Percentiles rank a stretch among this genome's conserved stretches.
These are phyloP conservation scores for Microcebus tavaratra DNA, from an alignment of 2,113 vertebrate species.

Conservation along the genomic window DNA sequence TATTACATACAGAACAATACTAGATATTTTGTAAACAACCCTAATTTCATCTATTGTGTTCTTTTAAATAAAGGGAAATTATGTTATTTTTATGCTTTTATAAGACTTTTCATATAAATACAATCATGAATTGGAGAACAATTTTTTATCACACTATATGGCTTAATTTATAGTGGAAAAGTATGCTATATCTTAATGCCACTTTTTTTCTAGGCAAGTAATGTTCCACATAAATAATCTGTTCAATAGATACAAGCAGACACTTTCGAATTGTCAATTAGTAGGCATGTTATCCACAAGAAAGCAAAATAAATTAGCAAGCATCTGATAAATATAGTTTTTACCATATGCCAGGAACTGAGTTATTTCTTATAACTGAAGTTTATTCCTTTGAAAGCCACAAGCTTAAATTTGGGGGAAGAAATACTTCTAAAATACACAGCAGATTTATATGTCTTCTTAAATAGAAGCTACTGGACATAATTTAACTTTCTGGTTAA, in stretches of 20 bases:
- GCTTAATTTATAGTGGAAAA: not conserved
- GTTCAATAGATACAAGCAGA: not conserved
- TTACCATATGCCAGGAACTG: constrained; percentile 3
- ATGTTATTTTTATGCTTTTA: not conserved
- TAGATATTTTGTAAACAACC: not conserved
- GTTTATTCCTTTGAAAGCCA: not conserved
- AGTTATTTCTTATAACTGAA: not conserved
- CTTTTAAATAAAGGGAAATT: not conserved
- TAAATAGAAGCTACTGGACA: not conserved
- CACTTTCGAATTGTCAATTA: not conserved
- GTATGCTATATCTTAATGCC: not conserved
- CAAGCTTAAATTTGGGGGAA: not conserved
- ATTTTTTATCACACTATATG: not conserved
- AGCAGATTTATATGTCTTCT: not conserved
- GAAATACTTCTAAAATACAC: not conserved
- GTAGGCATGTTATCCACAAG: not conserved
- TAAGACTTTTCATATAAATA: not conserved
- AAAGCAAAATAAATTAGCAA: not conserved
- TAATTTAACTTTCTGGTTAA: constrained; percentile 36
- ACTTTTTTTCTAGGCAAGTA: not conserved
- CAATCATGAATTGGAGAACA: not conserved
- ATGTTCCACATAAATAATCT: not conserved
- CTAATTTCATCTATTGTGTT: constrained; percentile 5
- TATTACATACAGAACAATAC: not conserved
- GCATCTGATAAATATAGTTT: not conserved